These are phyloP conservation scores for Sympetrum striolatum DNA, from an alignment of 2,888 invertebrate genomes.

Conservation along the genomic window DNA sequence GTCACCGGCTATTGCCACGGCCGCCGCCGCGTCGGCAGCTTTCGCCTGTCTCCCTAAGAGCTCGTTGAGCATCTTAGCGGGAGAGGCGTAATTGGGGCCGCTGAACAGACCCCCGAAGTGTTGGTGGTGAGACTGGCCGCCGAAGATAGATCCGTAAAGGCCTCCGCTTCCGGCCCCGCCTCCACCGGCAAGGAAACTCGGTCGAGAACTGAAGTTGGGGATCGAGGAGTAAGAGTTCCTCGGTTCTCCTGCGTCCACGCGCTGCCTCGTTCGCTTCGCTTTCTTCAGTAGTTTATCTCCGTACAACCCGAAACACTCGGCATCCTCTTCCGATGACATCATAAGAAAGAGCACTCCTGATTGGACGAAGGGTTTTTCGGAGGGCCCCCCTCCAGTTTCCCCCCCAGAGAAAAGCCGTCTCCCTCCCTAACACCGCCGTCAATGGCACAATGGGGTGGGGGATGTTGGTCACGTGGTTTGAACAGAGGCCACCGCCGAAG, in stretches of 20 bases:
- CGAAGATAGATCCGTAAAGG: constrained; percentile 87
- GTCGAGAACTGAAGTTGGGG: constrained; percentile 77
- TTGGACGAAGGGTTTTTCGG: constrained; percentile 68
- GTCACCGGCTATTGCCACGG: constrained; percentile 65
- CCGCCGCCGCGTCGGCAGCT: constrained; percentile 64
- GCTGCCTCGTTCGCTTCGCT: constrained; percentile 92
- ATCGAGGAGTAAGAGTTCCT: constrained; percentile 89
- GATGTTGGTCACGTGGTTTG: constrained; percentile 48
- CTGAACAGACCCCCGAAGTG: constrained; percentile 80
- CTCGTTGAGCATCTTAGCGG: constrained; percentile 92
- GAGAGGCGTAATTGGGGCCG: constrained; percentile 78
- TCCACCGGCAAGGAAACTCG: constrained; percentile 75
- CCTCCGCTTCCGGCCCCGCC: constrained; percentile 62
- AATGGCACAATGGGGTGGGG: constrained; percentile 44
- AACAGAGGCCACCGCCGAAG: constrained; percentile 50
- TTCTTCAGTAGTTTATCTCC: constrained; percentile 92
- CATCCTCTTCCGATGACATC: constrained; percentile 98
- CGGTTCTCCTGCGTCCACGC: constrained; percentile 95
- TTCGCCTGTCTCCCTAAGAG: constrained; percentile 82
- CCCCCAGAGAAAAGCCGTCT: neutral
- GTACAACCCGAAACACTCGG: constrained; percentile 92
- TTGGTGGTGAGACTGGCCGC: constrained; percentile 69
- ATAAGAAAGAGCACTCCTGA: constrained; percentile 83
- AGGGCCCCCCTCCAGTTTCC: constrained; percentile 66
- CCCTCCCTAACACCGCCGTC: constrained; percentile 17